Conservation (phyloP, 64 coral and sea anemone species). For the Catalaphyllia jardinei region DNA sequence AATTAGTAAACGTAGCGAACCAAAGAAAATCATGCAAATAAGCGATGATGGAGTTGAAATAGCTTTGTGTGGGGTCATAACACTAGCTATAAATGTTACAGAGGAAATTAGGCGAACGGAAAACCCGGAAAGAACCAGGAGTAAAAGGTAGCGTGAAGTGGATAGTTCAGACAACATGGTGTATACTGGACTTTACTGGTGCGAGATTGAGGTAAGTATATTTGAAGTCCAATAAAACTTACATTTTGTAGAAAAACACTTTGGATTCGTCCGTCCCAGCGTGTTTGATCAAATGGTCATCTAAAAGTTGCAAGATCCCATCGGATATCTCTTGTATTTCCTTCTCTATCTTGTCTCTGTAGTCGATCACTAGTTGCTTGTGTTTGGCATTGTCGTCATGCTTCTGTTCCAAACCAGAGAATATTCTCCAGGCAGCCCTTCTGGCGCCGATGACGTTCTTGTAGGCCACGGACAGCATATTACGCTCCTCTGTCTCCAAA, state of each 20-base stretch:
- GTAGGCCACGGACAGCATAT: conserved; percentile 97
- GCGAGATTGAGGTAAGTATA: no score
- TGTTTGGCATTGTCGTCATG: conserved; percentile 27
- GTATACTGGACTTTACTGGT: no score
- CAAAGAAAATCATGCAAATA: no score
- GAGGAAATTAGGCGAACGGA: no score
- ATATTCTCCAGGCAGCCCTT: conserved; percentile 91
- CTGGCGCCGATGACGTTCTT: conserved; percentile 98
- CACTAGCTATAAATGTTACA: no score
- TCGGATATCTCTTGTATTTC: conserved; percentile 70
- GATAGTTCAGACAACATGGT: no score
- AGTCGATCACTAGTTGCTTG: conserved; percentile 32
- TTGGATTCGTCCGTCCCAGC: conserved; percentile 44
- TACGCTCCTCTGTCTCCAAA: conserved; percentile 89
- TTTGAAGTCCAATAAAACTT: conserved; percentile 1
- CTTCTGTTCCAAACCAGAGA: conserved; percentile 81
- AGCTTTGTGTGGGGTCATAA: no score
- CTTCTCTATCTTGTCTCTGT: conserved; percentile 66
- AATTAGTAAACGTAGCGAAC: no score
- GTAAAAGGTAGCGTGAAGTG: no score
- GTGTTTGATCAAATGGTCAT: conserved; percentile 43
- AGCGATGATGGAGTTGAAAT: no score
- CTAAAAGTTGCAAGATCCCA: conserved; percentile 68
- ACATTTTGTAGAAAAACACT: conserved; percentile 87
- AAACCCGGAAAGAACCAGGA: no score